These are phyloP conservation scores for Stylophora pistillata DNA, from an alignment of 64 coral and sea anemone species.

Conservation along the genomic window DNA sequence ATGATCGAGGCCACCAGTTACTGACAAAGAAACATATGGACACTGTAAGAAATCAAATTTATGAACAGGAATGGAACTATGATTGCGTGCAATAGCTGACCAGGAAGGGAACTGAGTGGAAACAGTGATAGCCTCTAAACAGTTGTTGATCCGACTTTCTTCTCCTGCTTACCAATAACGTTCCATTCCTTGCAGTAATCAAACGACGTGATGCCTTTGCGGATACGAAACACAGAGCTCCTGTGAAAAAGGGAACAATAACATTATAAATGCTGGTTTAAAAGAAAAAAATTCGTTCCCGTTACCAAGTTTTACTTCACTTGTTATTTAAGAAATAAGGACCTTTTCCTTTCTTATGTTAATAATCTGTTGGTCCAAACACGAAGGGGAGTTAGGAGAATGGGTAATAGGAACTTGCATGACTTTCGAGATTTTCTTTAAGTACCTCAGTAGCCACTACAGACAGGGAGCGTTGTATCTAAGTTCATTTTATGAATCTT, in stretches of 20 bases:
- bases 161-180: conserved; percentile 70
- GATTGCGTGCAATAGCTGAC: no score
- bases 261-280: neutral
- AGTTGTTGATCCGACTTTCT: neutral
- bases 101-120: neutral
- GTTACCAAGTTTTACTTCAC: no score
- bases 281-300: neutral
- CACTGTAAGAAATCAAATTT: neutral
- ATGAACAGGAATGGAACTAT: neutral
- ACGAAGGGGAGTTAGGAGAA: no score
- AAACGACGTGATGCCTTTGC: conserved; percentile 93
- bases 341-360: no score
- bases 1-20: conserved; percentile 91
- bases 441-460: no score
- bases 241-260: conserved; percentile 37
- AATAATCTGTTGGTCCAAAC: no score
- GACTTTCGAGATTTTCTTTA: no score
- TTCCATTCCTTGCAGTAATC: conserved; percentile 99
- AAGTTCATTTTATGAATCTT: no score
- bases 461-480: no score
- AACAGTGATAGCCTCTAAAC: neutral
- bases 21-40: conserved; percentile 13
- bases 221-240: conserved; percentile 75
- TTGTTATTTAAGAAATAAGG: no score
- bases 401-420: no score